Evolutionary conservation across 2,113 vertebrate genomes (phyloP).

Genomic region (Columba janthina): DNA sequence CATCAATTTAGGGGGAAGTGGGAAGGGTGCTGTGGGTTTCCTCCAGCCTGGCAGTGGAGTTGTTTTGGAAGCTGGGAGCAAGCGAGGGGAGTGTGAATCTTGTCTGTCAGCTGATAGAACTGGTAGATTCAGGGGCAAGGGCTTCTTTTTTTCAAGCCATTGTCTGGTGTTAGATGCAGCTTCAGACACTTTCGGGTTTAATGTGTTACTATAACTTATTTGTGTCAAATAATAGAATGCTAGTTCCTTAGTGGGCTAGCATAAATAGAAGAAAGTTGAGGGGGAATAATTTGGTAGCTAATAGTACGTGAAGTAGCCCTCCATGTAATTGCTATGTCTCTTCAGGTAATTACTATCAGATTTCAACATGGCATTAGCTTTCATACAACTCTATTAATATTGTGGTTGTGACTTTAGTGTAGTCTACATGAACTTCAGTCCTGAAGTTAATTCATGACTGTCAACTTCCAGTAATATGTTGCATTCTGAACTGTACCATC

Average conservation of each 20-base stretch:
- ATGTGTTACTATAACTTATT: not conserved
- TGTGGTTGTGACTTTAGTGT: not conserved
- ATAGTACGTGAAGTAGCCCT: not conserved
- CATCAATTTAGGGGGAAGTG: not conserved
- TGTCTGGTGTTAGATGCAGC: not conserved
- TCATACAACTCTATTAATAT: not conserved
- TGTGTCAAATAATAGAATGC: not conserved
- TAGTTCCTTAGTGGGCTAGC: not conserved
- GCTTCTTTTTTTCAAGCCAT: not conserved
- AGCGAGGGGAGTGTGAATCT: not conserved
- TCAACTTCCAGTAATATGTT: not conserved
- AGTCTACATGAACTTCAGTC: not conserved
- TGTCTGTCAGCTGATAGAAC: not conserved
- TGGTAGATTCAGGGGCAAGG: not conserved
- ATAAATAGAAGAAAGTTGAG: not conserved
- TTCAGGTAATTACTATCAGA: not conserved
- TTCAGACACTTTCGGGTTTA: not conserved
- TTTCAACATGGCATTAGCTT: not conserved
- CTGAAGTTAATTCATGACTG: not conserved
- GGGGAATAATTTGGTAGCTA: not conserved
- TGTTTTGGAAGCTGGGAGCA: not conserved
- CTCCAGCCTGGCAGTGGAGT: not conserved
- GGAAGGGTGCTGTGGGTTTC: not conserved
- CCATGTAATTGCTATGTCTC: not conserved
- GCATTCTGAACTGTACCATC: not conserved